Evolutionary conservation across 2,888 invertebrate species (phyloP).

Genomic region (Archips xylosteana): DNA sequence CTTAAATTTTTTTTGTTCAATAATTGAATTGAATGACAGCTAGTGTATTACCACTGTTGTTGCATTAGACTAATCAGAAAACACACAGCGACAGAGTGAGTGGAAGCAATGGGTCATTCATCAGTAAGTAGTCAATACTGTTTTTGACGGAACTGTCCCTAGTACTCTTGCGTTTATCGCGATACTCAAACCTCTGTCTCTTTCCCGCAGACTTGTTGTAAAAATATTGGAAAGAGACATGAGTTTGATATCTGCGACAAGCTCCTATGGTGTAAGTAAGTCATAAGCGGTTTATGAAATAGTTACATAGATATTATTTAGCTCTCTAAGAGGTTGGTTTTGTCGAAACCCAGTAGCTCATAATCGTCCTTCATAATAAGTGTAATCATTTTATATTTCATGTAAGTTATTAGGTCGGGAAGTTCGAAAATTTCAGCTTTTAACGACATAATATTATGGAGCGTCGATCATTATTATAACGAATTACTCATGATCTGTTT

Average conservation of each 20-base stretch:
- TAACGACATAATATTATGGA: not conserved
- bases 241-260: not conserved
- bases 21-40: too few relatives aligned
- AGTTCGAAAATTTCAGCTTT: not conserved
- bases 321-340: constrained; percentile 35
- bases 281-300: not conserved
- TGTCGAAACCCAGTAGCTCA: constrained; percentile 19
- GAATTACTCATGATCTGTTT: not conserved
- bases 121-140: not conserved
- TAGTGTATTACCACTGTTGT: too few relatives aligned
- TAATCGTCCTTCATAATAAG: constrained; percentile 11
- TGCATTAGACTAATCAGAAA: too few relatives aligned
- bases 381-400: not conserved
- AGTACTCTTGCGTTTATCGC: not conserved
- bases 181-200: not conserved
- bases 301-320: constrained; percentile 35
- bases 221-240: not conserved
- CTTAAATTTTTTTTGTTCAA: too few relatives aligned
- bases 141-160: not conserved
- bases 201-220: not conserved
- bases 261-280: not conserved
- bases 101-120: too few relatives aligned
- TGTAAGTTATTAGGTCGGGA: not conserved
- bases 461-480: not conserved
- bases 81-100: too few relatives aligned